Evolutionary conservation across 2,797 vertebrate species (phyloP), one percentile per base, ranked within the genome.

Genomic region (Pipistrellus kuhlii): DNA sequence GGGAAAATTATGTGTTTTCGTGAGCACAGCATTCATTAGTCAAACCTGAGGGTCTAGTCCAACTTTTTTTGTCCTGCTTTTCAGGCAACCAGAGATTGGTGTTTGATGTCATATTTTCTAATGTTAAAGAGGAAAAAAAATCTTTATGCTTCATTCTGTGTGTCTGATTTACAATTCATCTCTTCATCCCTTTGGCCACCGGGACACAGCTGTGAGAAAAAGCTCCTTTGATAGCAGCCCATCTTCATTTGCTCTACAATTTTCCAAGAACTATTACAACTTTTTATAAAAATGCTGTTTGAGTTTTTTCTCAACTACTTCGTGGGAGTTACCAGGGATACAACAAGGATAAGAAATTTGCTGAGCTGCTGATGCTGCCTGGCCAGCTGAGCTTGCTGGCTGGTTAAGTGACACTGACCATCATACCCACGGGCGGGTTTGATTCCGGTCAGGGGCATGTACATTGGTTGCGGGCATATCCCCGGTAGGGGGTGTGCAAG

Each of bases 11-110:
- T 0, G 38, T 78, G 20, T 80, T 55, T 82, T 59, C 38, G 68
- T 8, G 14, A 59, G 46, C 41, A 55, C 8, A 55, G 89, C 25
- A 81, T 72, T 51, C 55, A 80, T 53, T 94, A 90, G 44, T 62
- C 80, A 94, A 80, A 64, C 21, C 30, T 90, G 38, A 46, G 27
- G 30, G 8, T 76, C 72, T 30, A 51, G 51, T 59, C 53, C 66
- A 80, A 83, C 38, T 76, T 91, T 82, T 82, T n/a, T 55, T 57
- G 13, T 5, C 71, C 18, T 41, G 57, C 66, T 92, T 86, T 89
- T 68, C 89, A 44, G 20, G 88, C 55, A 88, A 83, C 15, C 12
- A 69, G 12, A 93, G 73, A 93, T 83, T 55, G 13, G 23, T 75
- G 18, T 69, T 73, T 46, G 32, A 44, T 77, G 5, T 53, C 71